Conservation (phyloP, 2,888 invertebrate genomes). For the Gryllus longicercus region DNA sequence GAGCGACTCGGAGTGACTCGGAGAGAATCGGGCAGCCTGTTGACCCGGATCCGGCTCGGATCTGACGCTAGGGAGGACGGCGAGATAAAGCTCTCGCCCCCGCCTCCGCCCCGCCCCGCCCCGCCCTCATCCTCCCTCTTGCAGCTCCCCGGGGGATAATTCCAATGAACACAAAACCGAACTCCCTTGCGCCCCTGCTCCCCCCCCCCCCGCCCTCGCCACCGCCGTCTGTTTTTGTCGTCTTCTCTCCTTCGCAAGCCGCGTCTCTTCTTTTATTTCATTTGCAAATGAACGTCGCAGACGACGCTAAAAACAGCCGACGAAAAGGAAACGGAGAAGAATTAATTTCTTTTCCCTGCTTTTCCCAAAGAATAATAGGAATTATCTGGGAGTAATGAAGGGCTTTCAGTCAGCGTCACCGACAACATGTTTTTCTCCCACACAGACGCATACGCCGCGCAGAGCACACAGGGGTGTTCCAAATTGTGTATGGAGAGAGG, state of each 20-base stretch:
- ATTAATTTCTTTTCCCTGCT: neutral
- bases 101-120: too few relatives aligned
- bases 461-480: too few relatives aligned
- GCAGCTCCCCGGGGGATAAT: neutral
- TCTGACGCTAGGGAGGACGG: too few relatives aligned
- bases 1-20: too few relatives aligned
- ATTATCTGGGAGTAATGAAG: neutral
- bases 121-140: too few relatives aligned
- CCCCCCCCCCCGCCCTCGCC: neutral
- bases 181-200: neutral
- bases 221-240: neutral
- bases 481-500: too few relatives aligned
- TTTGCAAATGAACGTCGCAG: constrained; percentile 29
- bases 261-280: constrained; percentile 27
- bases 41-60: too few relatives aligned
- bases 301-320: neutral
- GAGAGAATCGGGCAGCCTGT: too few relatives aligned
- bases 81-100: too few relatives aligned
- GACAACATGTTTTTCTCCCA: neutral
- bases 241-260: constrained; percentile 19
- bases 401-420: neutral
- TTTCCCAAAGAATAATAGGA: neutral
- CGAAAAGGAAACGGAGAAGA: constrained; percentile 19
- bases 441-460: neutral
- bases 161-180: constrained; percentile 20